Evolutionary conservation across 2,797 vertebrate species (phyloP), one percentile per base, ranked within the genome.

Genomic region (Pipistrellus kuhlii): DNA sequence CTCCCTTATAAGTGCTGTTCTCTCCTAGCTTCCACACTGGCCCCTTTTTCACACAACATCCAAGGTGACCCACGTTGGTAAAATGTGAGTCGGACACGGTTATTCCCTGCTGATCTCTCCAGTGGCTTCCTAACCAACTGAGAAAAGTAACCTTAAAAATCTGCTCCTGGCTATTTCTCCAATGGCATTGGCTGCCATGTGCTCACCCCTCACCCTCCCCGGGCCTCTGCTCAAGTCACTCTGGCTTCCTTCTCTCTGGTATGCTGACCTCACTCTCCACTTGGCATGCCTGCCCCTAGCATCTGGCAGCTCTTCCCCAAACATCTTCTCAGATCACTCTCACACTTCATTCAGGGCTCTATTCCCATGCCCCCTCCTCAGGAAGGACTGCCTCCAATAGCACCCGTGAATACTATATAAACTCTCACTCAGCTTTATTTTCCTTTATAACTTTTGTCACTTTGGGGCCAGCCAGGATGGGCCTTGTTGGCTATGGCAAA

Each of bases 111-210:
- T 85, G 57, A 90, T 23, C n/a, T 85, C 51, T 53, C n/a, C 64
- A 75, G 0, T 73, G 11, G 17, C 46, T 92, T 75, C 53, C 25
- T 15, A 73, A n/a, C 4, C 21, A 4, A 25, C 10, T n/a, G 15
- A 92, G 12, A 77, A 55, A 23, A 46, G 17, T 27, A 41, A n/a
- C 17, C 46, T 88, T 84, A 30, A 6, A 90, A 89, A 73, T 51
- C 35, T 48, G 0, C 23, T 64, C 21, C 23, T 78, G 51, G 3
- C 14, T 73, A 25, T 23, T 66, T 55, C 35, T 82, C 35, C 25
- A 84, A 10, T 32, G 44, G 82, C 32, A 38, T 3, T 85, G 32
- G 20, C 68, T 53, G 13, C 51, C 30, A 64, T 30, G 27, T 30
- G 27, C 23, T 71, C 38, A 23, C 55, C 6, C 35, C 9, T 38